These are phyloP conservation scores for Strongylocentrotus purpuratus DNA, from an alignment of 35 echinoderm and acorn worm species.

Conservation along the genomic window DNA sequence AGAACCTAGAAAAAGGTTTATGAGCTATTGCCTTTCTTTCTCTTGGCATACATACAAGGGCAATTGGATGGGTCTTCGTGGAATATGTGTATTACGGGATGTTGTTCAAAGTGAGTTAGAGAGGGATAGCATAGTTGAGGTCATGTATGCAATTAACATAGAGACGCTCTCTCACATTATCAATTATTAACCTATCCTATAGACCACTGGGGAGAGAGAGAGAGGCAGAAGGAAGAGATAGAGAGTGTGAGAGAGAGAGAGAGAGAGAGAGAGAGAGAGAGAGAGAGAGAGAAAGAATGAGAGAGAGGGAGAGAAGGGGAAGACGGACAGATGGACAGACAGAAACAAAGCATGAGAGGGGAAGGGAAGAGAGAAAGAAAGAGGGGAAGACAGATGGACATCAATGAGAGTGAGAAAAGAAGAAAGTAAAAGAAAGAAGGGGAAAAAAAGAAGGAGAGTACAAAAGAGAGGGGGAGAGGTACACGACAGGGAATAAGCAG, in stretches of 20 bases:
- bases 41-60: background rate
- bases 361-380: background rate
- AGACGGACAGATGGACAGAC: background rate
- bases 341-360: background rate
- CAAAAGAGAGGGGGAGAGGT: too few species aligned
- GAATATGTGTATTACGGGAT: background rate
- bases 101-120: background rate
- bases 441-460: too few species aligned
- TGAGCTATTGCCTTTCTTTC: background rate
- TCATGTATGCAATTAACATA: conserved; percentile 22
- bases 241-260: background rate
- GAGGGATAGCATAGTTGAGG: background rate
- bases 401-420: too few species aligned
- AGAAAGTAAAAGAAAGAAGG: too few species aligned
- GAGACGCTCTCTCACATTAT: background rate
- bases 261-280: background rate
- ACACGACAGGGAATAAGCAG: too few species aligned
- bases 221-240: background rate
- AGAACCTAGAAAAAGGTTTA: background rate
- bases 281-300: background rate
- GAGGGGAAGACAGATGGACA: background rate
- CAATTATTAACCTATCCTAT: conserved; percentile 16
- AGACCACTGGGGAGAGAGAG: background rate
- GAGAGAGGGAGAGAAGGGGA: background rate
- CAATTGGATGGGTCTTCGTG: background rate